Conservation (phyloP, 1,140 invertebrate species). For the Drosophila azteca region DNA sequence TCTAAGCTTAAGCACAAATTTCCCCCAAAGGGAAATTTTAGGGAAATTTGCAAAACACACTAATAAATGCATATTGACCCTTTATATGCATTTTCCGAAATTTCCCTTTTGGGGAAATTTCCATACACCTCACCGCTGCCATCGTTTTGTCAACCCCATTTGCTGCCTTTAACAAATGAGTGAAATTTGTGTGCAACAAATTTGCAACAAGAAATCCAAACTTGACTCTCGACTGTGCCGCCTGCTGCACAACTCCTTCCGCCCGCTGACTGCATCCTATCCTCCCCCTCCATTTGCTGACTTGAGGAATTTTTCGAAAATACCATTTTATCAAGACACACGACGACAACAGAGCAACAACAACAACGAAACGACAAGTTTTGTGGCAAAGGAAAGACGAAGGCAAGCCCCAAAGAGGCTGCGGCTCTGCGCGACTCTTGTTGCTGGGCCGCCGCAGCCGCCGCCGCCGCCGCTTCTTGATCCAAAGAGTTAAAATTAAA, state of each 20-base stretch:
- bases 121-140: no score
- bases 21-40: no score
- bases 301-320: slow-evolving; percentile 77
- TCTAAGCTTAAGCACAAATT: no score
- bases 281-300: slow-evolving; percentile 60
- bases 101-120: no score
- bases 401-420: slow-evolving; percentile 15
- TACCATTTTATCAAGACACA: slow-evolving; percentile 82
- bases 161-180: slow-evolving; percentile 46
- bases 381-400: slow-evolving; percentile 55
- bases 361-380: slow-evolving; percentile 61
- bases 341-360: slow-evolving; percentile 49
- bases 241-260: background rate
- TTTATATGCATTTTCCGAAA: no score
- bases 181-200: slow-evolving; percentile 76
- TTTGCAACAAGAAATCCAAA: slow-evolving; percentile 65
- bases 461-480: slow-evolving; percentile 66
- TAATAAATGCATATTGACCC: no score
- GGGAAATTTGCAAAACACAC: no score
- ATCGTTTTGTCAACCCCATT: slow-evolving; percentile 27
- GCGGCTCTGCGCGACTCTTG: slow-evolving; percentile 32
- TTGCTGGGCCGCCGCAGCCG: slow-evolving; percentile 64
- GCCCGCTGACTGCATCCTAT: slow-evolving; percentile 17
- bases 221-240: slow-evolving; percentile 47
- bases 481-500: slow-evolving; percentile 83